Conservation (phyloP, 2,797 vertebrate genomes). For the Aulostomus chinensis region DNA sequence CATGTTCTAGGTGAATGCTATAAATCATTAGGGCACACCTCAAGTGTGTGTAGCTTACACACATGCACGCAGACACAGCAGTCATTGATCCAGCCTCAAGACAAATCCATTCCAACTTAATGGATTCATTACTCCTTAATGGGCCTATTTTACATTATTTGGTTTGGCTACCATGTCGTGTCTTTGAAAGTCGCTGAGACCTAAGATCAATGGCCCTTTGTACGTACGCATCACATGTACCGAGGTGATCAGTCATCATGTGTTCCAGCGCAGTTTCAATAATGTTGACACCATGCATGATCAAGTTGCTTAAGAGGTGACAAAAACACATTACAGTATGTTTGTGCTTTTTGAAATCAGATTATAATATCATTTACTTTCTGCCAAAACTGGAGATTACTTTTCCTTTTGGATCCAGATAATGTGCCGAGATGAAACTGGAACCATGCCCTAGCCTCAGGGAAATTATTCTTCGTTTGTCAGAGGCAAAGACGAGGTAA, state of each 20-base stretch:
- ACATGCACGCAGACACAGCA: background rate
- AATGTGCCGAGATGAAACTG: constrained; percentile 59
- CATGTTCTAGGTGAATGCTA: constrained; percentile 50
- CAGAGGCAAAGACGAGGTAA: constrained; percentile 59
- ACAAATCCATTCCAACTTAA: constrained; percentile 81
- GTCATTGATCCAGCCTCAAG: constrained; percentile 79
- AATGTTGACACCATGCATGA: constrained; percentile 49
- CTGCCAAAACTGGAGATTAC: constrained; percentile 39
- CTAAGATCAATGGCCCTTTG: constrained; percentile 76
- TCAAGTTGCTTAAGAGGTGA: constrained; percentile 31
- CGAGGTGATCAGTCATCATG: constrained; percentile 61
- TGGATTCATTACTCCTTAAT: constrained; percentile 87
- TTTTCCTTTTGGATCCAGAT: constrained; percentile 36
- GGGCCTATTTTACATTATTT: constrained; percentile 87
- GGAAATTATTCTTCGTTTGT: constrained; percentile 58
- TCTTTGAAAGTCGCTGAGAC: constrained; percentile 77
- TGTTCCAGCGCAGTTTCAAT: constrained; percentile 27
- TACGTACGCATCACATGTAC: constrained; percentile 45
- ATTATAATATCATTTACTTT: constrained; percentile 38
- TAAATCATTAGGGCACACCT: constrained; percentile 75
- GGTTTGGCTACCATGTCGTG: constrained; percentile 77
- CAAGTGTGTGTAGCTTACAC: constrained; percentile 35
- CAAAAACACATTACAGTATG: constrained; percentile 34
- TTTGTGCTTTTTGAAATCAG: constrained; percentile 38
- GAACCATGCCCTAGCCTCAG: constrained; percentile 49